Conservation (phyloP, 1,140 invertebrate species). For the Leptinotarsa texana region DNA sequence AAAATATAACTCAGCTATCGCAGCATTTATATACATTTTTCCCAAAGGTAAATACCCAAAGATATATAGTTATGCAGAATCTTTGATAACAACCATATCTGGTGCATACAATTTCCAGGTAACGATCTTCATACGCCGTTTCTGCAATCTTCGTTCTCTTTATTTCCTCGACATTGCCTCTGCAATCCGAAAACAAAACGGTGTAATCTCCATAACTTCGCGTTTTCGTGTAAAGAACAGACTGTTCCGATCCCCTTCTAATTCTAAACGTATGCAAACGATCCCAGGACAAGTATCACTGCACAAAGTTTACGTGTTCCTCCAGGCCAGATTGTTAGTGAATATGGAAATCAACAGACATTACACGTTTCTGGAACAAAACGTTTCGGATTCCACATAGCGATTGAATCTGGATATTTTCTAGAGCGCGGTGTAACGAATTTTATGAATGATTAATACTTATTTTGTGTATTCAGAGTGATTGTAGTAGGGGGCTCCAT, state of each 20-base stretch:
- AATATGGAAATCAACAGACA: slow-evolving; percentile 22
- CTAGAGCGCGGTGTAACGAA: no score
- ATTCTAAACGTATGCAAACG: slow-evolving; percentile 17
- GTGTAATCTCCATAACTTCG: slow-evolving; percentile 4
- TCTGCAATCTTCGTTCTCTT: not conserved
- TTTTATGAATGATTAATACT: no score
- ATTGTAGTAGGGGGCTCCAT: no score
- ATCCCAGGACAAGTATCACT: slow-evolving; percentile 7
- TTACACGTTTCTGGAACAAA: slow-evolving; percentile 20
- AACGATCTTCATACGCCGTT: not conserved
- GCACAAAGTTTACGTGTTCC: slow-evolving; percentile 16
- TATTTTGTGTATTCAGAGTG: no score
- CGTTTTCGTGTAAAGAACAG: slow-evolving; percentile 1
- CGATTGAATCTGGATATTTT: slow-evolving; percentile 14
- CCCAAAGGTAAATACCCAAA: no score
- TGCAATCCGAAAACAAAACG: slow-evolving; percentile 5
- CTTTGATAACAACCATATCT: no score
- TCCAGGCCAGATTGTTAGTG: slow-evolving; percentile 8
- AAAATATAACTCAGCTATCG: no score
- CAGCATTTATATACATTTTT: no score
- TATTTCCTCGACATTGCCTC: not conserved
- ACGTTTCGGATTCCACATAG: not conserved
- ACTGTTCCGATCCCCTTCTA: slow-evolving; percentile 1
- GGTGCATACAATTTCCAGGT: not conserved
- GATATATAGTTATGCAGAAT: no score